Percentiles rank a stretch among this genome's conserved stretches.
Conservation (phyloP, 2,888 invertebrate genomes). For the Hirudinaria manillensis region DNA sequence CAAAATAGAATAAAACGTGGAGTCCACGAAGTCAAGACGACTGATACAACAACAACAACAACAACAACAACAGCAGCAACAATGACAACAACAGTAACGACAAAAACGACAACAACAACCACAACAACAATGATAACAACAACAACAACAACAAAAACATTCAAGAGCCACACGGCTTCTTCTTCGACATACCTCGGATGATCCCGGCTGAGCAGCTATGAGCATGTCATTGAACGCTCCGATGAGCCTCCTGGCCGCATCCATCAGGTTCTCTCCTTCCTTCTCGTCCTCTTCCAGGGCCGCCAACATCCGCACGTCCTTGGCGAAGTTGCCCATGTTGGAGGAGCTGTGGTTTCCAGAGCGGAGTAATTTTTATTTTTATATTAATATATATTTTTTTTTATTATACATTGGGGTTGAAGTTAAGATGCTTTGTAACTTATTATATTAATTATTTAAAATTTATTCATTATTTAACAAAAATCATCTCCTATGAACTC, state of each 20-base stretch:
- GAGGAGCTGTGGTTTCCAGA: slow-evolving; percentile 60
- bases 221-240: slow-evolving; percentile 83
- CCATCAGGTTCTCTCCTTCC: slow-evolving; percentile 76
- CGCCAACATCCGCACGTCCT: slow-evolving; percentile 83
- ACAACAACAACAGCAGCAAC: not conserved
- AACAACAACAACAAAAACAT: not conserved
- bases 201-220: slow-evolving; percentile 80
- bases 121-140: slow-evolving; percentile 18
- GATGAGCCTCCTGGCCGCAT: slow-evolving; percentile 85
- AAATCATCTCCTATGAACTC: no score
- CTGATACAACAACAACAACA: not conserved
- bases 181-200: slow-evolving; percentile 50
- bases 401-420: no score
- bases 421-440: no score
- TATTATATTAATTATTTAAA: not conserved
- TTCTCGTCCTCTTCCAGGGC: slow-evolving; percentile 77
- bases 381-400: no score
- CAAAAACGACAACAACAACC: slow-evolving; percentile 7
- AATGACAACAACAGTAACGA: slow-evolving; percentile 14
- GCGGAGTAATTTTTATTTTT: no score
- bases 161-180: no score
- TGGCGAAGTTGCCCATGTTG: slow-evolving; percentile 88
- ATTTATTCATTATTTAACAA: no score
- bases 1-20: no score
- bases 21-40: not conserved